Base-by-base conservation (phyloP, 1,140 invertebrate genomes). In the Ooceraea biroi region DNA sequence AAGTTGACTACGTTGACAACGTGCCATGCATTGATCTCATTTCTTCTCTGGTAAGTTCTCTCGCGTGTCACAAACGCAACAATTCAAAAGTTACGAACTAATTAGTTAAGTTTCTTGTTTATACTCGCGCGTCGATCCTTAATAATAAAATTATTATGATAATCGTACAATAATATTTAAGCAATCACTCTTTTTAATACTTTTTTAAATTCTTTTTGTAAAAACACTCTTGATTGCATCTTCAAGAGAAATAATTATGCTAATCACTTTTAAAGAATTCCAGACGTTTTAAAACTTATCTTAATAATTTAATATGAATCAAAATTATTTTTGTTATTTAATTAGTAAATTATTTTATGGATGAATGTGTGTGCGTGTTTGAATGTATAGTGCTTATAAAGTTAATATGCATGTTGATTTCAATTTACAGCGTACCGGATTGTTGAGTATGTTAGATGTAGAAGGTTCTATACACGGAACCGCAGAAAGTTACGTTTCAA, bases 21-120 rank as follows among this genome's bases (percentile, higher is more conserved):
- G 98, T 99, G 82, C 98, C 98, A 7, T 98, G 98, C 93, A 98
- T 99, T 88, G 98, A 99, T 95, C 96, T 99, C 85, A 97, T 99
- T 88, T 99, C 98, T 11, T 98, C 98, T 14, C 93, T 99, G 94
- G 96, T 97, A 94, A 95, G 95, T 93, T 66, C 14, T 55, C 27
- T n/a, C n/a, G n/a, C n/a, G n/a, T 80, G 19, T 77, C 52, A 66
- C 46, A 44, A 65, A 76, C 12, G 17, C 17, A n/a, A 19, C 17
- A 22, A 48, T 12, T 17, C 17, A 61, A 3, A 11, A 69, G 69
- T 69, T 19, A n/a, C n/a, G n/a, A n/a, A n/a, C n/a, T n/a, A n/a
- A n/a, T n/a, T n/a, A n/a, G n/a, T n/a, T n/a, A n/a, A n/a, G n/a
- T n/a, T n/a, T n/a, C n/a, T n/a, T n/a, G n/a, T n/a, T n/a, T n/a